Evolutionary conservation across 2,797 vertebrate species (phyloP).

Genomic region (Florisuga fusca): DNA sequence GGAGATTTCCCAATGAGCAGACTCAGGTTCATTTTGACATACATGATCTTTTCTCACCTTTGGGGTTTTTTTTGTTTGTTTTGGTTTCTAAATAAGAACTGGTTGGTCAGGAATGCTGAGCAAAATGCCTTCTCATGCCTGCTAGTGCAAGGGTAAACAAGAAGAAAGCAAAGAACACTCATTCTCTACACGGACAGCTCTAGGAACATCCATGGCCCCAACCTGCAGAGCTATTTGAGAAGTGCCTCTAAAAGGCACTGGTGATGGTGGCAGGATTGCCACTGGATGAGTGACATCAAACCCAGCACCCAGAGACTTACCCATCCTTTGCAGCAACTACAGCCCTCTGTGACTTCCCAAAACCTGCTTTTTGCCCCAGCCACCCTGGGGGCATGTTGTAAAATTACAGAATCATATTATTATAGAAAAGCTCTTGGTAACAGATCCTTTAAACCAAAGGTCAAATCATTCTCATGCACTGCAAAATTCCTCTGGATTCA

Average conservation of each 20-base stretch:
- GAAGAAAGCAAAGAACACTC: neutral
- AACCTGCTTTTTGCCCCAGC: fast-evolving
- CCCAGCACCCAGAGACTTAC: neutral
- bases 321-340: neutral
- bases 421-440: neutral
- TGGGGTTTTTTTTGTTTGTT: neutral
- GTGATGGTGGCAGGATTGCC: neutral
- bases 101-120: neutral
- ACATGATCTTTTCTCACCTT: neutral
- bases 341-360: neutral
- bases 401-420: no score
- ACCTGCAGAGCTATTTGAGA: neutral
- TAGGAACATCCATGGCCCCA: fast-evolving
- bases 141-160: neutral
- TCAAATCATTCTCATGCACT: neutral
- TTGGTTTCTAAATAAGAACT: neutral
- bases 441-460: neutral
- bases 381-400: neutral
- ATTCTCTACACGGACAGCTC: neutral
- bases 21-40: neutral
- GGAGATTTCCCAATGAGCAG: neutral
- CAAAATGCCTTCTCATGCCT: neutral
- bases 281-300: neutral
- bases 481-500: neutral
- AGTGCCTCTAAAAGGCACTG: neutral